These are phyloP conservation scores for Platyrinchus mystaceus DNA, from an alignment of 2,797 vertebrate genomes.

Conservation along the genomic window DNA sequence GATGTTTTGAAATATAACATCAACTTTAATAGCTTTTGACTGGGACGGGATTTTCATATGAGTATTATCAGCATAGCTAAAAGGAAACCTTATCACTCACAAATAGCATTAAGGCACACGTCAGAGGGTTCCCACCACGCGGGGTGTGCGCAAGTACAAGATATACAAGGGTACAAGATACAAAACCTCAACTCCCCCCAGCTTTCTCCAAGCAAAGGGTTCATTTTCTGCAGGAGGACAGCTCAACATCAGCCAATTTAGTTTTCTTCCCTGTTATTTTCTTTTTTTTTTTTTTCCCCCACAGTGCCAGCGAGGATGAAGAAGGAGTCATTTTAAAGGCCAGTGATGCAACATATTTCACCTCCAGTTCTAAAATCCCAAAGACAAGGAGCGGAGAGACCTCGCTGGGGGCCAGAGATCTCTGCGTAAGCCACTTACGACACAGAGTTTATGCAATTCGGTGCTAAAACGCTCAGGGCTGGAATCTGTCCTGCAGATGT, in stretches of 20 bases:
- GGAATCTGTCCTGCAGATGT: conserved; percentile 24
- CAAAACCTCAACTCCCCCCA: not conserved
- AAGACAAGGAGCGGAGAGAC: not conserved
- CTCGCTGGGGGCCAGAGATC: not conserved
- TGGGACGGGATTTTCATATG: not conserved
- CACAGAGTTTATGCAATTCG: not conserved
- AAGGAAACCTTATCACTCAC: conserved; percentile 24
- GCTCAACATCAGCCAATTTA: not conserved
- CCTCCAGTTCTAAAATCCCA: not conserved
- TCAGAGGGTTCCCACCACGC: not conserved
- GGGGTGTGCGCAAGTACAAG: not conserved
- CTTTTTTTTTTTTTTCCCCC: not conserved
- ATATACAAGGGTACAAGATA: not conserved
- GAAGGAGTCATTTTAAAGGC: not conserved
- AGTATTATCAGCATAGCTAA: not conserved
- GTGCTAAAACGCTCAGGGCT: not conserved
- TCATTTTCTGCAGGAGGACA: not conserved
- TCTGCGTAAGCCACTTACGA: not conserved
- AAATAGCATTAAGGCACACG: not conserved
- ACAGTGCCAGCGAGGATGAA: not conserved
- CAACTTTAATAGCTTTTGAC: not conserved
- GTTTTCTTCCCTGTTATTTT: not conserved
- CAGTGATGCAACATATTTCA: not conserved
- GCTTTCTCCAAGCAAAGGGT: not conserved
- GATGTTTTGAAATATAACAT: not conserved